Evolutionary conservation across 2,797 vertebrate genomes (phyloP).

Genomic region (Hirundo rustica): DNA sequence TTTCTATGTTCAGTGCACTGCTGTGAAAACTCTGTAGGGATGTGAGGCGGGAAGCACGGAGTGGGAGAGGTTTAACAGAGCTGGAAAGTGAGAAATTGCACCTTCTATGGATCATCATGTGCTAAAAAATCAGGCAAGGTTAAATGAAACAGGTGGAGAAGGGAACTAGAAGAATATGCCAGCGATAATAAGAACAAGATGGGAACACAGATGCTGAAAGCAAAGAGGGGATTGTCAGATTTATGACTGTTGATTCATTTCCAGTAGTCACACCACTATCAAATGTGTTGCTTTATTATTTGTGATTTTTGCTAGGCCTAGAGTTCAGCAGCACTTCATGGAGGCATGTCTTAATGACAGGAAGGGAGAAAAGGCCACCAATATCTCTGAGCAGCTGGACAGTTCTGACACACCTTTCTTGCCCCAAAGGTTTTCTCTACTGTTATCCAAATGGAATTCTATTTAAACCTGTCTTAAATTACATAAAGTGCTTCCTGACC

Average conservation of each 20-base stretch:
- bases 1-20: not conserved
- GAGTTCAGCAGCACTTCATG: not conserved
- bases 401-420: not conserved
- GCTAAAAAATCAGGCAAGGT: not conserved
- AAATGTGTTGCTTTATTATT: not conserved
- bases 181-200: not conserved
- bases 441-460: not conserved
- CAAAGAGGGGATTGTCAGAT: not conserved
- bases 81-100: not conserved
- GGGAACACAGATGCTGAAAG: not conserved
- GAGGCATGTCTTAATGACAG: not conserved
- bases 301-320: not conserved
- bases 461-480: not conserved
- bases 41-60: not conserved
- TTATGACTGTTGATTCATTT: not conserved
- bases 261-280: not conserved
- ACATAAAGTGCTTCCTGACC: not conserved
- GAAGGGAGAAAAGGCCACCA: not conserved
- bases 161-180: not conserved
- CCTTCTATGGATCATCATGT: not conserved
- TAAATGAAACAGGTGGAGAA: not conserved
- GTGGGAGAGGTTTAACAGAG: conserved; percentile 29
- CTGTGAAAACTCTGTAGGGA: not conserved
- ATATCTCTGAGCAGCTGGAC: not conserved
- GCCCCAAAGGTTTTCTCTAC: not conserved